Evolutionary conservation across 92 coral and sea anemone species (phyloP).

Genomic region (Epizoanthus fatuus): DNA sequence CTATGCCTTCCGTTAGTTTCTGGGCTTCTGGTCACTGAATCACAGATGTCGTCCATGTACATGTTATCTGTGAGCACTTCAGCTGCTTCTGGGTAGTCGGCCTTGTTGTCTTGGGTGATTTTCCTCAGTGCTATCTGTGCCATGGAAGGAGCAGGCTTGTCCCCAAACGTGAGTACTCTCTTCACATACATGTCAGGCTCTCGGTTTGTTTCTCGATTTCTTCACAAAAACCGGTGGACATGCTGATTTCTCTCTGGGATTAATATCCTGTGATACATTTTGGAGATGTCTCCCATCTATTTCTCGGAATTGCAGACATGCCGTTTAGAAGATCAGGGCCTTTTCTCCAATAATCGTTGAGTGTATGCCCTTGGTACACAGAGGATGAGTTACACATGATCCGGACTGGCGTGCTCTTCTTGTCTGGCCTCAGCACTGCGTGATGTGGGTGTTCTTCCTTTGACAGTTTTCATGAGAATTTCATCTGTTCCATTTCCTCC

Average conservation of each 20-base stretch:
- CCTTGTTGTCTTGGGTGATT: not conserved
- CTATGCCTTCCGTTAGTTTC: no score
- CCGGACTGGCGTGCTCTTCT: constrained; percentile 29
- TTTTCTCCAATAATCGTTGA: constrained; percentile 42
- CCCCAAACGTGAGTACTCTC: no score
- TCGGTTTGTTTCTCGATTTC: no score
- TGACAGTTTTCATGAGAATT: not conserved
- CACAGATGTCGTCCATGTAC: constrained; percentile 79
- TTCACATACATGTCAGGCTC: no score
- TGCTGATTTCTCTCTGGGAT: no score
- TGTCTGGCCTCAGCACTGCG: constrained; percentile 6
- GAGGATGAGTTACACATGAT: not conserved
- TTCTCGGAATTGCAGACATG: constrained; percentile 62
- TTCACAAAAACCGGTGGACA: no score
- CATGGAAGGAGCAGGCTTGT: constrained; percentile 30
- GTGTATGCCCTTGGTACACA: not conserved
- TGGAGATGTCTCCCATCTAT: constrained; percentile 64
- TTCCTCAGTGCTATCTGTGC: constrained; percentile 5
- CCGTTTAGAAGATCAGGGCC: constrained; percentile 30
- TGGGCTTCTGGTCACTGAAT: not conserved
- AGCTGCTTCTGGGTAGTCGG: constrained; percentile 74
- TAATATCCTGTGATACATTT: constrained; percentile 62
- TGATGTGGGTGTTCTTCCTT: not conserved
- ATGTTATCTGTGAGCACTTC: constrained; percentile 61
- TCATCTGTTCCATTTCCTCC: constrained; percentile 17